These are phyloP conservation scores for Chloromyia formosa DNA, from an alignment of 2,888 invertebrate genomes.

Conservation along the genomic window DNA sequence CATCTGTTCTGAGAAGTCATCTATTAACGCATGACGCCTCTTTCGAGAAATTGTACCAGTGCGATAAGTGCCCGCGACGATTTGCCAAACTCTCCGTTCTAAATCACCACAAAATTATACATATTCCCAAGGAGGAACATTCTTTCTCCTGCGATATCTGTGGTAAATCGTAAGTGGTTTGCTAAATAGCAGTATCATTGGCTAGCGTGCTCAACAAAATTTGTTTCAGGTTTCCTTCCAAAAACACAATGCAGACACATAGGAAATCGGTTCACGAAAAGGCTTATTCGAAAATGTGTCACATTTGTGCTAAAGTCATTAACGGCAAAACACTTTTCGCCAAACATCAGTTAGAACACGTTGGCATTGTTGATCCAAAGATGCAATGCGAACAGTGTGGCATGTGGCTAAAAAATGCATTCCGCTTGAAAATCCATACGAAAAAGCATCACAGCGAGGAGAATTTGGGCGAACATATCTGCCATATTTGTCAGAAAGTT, in stretches of 20 bases:
- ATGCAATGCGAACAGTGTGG: conserved; percentile 60
- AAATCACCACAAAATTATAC: conserved; percentile 60
- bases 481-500: conserved; percentile 57
- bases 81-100: conserved; percentile 60
- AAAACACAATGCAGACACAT: conserved; percentile 33
- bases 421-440: conserved; percentile 43
- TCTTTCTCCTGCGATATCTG: conserved; percentile 56
- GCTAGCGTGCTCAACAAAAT: too few species aligned
- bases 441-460: conserved; percentile 41
- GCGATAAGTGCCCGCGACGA: conserved; percentile 59
- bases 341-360: conserved; percentile 59
- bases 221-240: conserved; percentile 35
- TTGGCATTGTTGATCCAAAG: conserved; percentile 54
- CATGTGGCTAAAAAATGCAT: conserved; percentile 47
- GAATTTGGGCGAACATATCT: conserved; percentile 54
- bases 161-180: conserved; percentile 55
- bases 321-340: conserved; percentile 56
- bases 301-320: conserved; percentile 60
- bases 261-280: conserved; percentile 38
- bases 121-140: conserved; percentile 58
- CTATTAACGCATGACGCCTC: conserved; percentile 59
- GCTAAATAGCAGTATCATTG: too few species aligned
- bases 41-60: conserved; percentile 58
- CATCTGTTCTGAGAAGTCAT: conserved; percentile 60
- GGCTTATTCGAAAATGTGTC: conserved; percentile 52